phyloP scores from a whole-genome alignment of 2,888 invertebrate genomes.

The Erynnis tages region DNA sequence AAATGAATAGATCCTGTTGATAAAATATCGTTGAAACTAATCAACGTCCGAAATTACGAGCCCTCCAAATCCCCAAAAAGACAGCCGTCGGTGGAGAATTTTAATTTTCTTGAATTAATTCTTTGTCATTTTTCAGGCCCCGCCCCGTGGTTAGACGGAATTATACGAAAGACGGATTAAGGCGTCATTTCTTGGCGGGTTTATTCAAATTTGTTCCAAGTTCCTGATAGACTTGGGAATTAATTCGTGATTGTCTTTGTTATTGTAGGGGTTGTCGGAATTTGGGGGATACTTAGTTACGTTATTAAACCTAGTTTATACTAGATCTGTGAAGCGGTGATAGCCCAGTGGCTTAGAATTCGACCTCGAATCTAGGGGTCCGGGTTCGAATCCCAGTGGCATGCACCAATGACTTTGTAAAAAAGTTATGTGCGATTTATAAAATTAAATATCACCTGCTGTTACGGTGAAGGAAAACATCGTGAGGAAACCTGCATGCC shows the following conservation, averaged over 20 bases:
- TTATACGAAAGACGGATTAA: constrained; percentile 54
- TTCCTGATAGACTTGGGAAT: constrained; percentile 22
- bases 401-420: too few species aligned
- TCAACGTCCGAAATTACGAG: constrained; percentile 17
- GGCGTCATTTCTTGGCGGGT: constrained; percentile 50
- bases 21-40: constrained; percentile 11
- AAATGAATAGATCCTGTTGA: too few species aligned
- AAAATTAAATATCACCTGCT: too few species aligned
- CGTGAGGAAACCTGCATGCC: too few species aligned
- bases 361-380: too few species aligned
- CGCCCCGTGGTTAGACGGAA: constrained; percentile 37
- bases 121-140: constrained; percentile 51
- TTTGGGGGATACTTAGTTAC: too few species aligned
- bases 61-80: constrained; percentile 16
- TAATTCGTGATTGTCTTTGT: constrained; percentile 11
- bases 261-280: neutral
- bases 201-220: constrained; percentile 45
- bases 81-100: constrained; percentile 45
- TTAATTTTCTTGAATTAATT: constrained; percentile 58
- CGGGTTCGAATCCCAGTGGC: too few species aligned
- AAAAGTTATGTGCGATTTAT: too few species aligned
- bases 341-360: too few species aligned
- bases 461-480: too few species aligned
- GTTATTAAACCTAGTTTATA: too few species aligned
- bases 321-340: too few species aligned